phyloP scores from a whole-genome alignment of 2,888 invertebrate genomes.

The Eristalis intricaria region DNA sequence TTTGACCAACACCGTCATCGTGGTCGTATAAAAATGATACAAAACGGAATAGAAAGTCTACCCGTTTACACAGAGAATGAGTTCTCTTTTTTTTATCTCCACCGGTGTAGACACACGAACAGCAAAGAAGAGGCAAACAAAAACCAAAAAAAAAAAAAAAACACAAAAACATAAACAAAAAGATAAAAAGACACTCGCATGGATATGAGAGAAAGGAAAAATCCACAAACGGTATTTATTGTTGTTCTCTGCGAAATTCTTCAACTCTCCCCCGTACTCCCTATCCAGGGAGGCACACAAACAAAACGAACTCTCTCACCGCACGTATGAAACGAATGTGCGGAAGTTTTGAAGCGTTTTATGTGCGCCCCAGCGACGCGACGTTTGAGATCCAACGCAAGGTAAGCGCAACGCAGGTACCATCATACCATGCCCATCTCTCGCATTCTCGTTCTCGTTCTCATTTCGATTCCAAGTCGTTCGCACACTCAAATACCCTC shows the following conservation, averaged over 20 bases:
- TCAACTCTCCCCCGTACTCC: background rate
- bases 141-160: slow-evolving; percentile 4
- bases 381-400: background rate
- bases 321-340: background rate
- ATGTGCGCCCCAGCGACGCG: background rate
- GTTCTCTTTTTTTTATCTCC: background rate
- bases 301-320: background rate
- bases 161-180: slow-evolving; percentile 1
- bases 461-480: background rate
- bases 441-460: background rate
- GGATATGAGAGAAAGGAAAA: background rate
- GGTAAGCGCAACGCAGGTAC: background rate
- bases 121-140: background rate
- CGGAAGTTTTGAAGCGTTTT: background rate
- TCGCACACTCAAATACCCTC: background rate
- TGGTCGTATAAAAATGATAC: background rate
- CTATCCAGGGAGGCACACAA: too few species aligned
- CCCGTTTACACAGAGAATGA: background rate
- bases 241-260: slow-evolving; percentile 23
- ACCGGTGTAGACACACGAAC: background rate
- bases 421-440: too few species aligned
- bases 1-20: background rate
- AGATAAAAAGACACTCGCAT: background rate
- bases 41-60: background rate
- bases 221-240: slow-evolving; percentile 28